Evolutionary conservation across 2,888 invertebrate genomes (phyloP), one percentile per base, ranked within the genome.

Genomic region (Hydroisotoma schaefferi): DNA sequence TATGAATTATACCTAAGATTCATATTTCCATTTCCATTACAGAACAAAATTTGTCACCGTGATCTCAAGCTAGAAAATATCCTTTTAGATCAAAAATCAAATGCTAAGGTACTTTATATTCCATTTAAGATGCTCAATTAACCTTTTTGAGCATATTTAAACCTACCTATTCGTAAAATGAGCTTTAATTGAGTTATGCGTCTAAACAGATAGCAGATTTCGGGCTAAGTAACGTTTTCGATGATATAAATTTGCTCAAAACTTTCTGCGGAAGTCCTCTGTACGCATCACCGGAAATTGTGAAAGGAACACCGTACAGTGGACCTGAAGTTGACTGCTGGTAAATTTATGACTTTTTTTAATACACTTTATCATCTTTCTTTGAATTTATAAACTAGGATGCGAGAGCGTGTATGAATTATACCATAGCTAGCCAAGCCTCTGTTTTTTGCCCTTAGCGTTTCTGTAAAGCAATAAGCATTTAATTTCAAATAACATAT

Each of bases 211-310:
- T 99, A 78, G 98, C 97, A 15, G 99, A 99, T 80, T 99, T 99
- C 78, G 99, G 99, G 62, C 81, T 99, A 60, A 95, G 97, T 56
- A 99, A 99, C 78, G 94, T 95, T 65, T 99, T 91, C 79, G 90
- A 90, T 78, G 88, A 90, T 74, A 87, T 87, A 68, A 84, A 90
- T 63, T 79, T 93, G 61, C 78, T 97, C 71, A 87, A 86, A 67
- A 97, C 97, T 26, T 97, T 94, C 78, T 97, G 97, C 78, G 97
- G 97, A 22, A 94, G 94, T 69, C 95, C 97, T 1, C 79, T 97
- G 15, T 97, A 97, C 76, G 95, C 97, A 23, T 95, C 94, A 27
- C 97, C 97, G 0, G 97, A 97, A 82, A 97, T 97, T 73, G 95
- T 97, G 38, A 92, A 92, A 80, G 95, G 97, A 65, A 91, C 90